Base-by-base conservation (phyloP, 2,797 vertebrate species). In the Anguilla pacifica region DNA sequence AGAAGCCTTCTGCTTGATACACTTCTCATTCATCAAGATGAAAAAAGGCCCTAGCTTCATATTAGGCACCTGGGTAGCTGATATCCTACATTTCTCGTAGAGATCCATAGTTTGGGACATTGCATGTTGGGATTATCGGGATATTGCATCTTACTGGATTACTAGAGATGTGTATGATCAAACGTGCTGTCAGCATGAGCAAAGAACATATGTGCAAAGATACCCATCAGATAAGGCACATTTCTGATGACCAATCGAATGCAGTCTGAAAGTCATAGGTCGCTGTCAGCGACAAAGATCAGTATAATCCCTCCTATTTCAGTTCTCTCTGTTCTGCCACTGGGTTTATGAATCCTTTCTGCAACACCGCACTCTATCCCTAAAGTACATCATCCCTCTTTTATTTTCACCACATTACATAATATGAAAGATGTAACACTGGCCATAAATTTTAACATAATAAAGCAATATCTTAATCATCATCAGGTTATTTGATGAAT, bases 401-500 rank as follows among this genome's bases (percentile, higher is more conserved):
- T 86, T 57, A 79, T 90, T 91, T 86, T 89, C 89, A 39, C 85
- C 72, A 83, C 57, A 87, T 94, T 95, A 93, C 89, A 90, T 94
- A 94, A 94, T 22, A 91, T 31, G 86, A 92, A 88, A 94, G 92
- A 89, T 86, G 89, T 89, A 70, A 55, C n/a, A 72, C 84, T 67
- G 31, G 64, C 88, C 19, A 17, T 88, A 88, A 92, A 91, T 90
- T 91, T 87, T 87, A 88, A 89, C 90, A 90, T 86, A 88, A 89
- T 90, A 92, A 87, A 91, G 88, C 43, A 46, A 3, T 51, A 25
- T 51, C 79, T 51, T 51, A 51, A 49, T 49, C 22, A 51, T 49
- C 22, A 51, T 15, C n/a, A n/a, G 43, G 19, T 31, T 39, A 17
- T 77, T 39, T 43, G 35, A 74, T 3, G 70, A 2, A 28, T 4